Conservation (phyloP, 2,888 invertebrate genomes). For the Cyaniris semiargus region DNA sequence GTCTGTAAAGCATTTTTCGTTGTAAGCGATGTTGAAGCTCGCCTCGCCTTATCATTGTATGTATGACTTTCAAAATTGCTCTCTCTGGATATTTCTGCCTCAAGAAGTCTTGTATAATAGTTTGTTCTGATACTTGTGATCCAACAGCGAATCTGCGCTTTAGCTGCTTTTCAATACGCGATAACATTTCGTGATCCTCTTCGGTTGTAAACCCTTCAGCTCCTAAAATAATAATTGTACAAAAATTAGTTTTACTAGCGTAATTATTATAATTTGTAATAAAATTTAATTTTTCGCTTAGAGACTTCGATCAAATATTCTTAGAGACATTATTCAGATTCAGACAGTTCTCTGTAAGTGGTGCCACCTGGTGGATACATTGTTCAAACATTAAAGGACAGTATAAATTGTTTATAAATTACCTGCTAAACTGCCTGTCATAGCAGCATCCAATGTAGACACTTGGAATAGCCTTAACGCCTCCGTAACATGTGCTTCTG, state of each 20-base stretch:
- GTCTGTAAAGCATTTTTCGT: conserved; percentile 96
- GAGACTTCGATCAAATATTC: too few species aligned
- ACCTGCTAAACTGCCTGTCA: conserved; percentile 94
- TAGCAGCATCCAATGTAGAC: conserved; percentile 97
- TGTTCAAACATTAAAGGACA: neutral
- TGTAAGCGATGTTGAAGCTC: conserved; percentile 98
- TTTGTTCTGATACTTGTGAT: conserved; percentile 97
- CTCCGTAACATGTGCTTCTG: conserved; percentile 95
- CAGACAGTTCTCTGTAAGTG: neutral
- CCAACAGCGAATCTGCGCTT: conserved; percentile 97
- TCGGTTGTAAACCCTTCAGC: conserved; percentile 99
- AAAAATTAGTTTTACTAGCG: neutral
- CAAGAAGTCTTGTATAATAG: conserved; percentile 93
- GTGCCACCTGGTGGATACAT: neutral
- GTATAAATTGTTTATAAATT: conserved; percentile 40
- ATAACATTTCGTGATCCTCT: conserved; percentile 94
- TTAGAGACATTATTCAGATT: too few species aligned
- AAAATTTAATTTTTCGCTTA: too few species aligned
- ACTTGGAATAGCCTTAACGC: conserved; percentile 97
- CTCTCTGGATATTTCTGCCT: conserved; percentile 93
- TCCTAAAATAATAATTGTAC: conserved; percentile 72
- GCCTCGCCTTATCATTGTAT: conserved; percentile 96
- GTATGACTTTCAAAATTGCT: conserved; percentile 93
- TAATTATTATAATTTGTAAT: too few species aligned
- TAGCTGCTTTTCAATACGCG: conserved; percentile 95